Evolutionary conservation across 2,888 invertebrate species (phyloP).

Genomic region (Amphimallon solstitiale): DNA sequence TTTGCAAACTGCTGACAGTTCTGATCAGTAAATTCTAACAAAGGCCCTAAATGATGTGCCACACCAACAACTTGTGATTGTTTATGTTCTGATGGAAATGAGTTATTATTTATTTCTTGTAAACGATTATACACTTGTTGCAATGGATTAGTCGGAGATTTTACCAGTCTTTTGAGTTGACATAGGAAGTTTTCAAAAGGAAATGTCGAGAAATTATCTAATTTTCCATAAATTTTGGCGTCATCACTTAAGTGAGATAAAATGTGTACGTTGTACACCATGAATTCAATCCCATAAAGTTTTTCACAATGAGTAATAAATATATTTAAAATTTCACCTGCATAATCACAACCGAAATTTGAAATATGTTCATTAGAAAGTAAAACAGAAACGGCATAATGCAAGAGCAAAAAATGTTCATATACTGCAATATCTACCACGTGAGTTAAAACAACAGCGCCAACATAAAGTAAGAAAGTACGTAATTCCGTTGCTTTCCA

Average conservation of each 20-base stretch:
- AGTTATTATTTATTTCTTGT: too few relatives aligned
- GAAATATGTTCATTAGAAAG: too few relatives aligned
- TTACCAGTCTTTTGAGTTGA: neutral
- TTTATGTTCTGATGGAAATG: too few relatives aligned
- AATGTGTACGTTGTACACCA: neutral
- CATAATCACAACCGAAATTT: slow-evolving; percentile 1
- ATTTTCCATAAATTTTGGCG: neutral
- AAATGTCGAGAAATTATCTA: neutral
- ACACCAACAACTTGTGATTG: too few relatives aligned
- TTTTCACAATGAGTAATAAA: neutral
- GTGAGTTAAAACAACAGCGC: too few relatives aligned
- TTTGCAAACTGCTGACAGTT: neutral
- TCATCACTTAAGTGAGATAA: too few relatives aligned
- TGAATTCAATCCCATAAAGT: neutral
- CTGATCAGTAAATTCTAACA: neutral
- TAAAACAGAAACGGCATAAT: too few relatives aligned
- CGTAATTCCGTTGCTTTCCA: slow-evolving; percentile 49
- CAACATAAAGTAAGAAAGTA: slow-evolving; percentile 45
- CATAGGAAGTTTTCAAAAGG: slow-evolving; percentile 7
- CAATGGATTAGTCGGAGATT: neutral
- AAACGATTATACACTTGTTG: neutral
- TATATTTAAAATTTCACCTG: neutral
- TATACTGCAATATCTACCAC: too few relatives aligned
- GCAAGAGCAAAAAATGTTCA: too few relatives aligned
- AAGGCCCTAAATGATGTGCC: neutral